Percentiles rank a stretch among this genome's conserved stretches.
These are phyloP conservation scores for Pycnonotus jocosus DNA, from an alignment of 2,113 vertebrate species.

Conservation along the genomic window DNA sequence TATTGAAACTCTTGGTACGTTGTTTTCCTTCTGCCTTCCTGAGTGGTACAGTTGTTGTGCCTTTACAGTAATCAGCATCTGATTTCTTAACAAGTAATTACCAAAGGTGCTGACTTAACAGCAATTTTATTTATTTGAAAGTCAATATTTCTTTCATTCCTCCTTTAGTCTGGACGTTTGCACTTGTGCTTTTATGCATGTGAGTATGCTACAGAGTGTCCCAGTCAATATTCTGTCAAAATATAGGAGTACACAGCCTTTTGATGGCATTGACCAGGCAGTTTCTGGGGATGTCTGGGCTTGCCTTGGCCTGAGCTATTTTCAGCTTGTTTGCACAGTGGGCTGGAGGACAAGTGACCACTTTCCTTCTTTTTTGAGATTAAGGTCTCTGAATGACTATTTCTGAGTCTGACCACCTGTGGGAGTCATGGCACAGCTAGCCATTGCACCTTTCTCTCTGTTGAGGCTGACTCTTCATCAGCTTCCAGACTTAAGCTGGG, in stretches of 20 bases:
- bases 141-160: not conserved
- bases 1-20: not conserved
- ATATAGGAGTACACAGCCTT: not conserved
- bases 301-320: not conserved
- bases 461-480: not conserved
- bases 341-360: not conserved
- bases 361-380: not conserved
- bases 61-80: not conserved
- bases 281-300: not conserved
- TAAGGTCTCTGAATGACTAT: not conserved
- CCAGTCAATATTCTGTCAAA: not conserved
- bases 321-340: rapidly evolving
- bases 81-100: not conserved
- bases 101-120: not conserved
- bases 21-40: not conserved
- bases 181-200: not conserved
- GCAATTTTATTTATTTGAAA: not conserved
- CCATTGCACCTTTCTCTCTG: not conserved
- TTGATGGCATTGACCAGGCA: not conserved
- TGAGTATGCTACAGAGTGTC: not conserved
- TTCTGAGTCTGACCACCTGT: not conserved
- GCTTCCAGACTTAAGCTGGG: not conserved
- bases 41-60: not conserved
- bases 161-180: not conserved
- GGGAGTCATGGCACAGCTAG: not conserved